Base-by-base conservation (phyloP, 1,140 invertebrate genomes). In the Dendroctonus ponderosae region DNA sequence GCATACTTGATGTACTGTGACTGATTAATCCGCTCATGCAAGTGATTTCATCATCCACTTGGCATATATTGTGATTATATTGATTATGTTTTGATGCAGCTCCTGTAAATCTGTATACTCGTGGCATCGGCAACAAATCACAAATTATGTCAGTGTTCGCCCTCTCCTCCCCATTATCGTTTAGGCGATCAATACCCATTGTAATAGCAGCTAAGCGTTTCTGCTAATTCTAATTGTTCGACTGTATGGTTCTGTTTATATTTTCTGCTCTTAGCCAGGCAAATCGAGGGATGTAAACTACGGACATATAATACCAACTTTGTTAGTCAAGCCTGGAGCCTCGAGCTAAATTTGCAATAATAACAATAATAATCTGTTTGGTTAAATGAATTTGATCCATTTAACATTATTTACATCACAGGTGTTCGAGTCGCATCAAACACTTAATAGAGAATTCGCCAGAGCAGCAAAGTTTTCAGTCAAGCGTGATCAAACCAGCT, bases 61-160 rank as follows among this genome's bases (percentile, higher is more conserved):
- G 53, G 53, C 26, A 56, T 38, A 56, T 56, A 56, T 56, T 41
- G 39, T 4, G 14, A 56, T 56, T 37, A 56, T 56, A 56, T 56
- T 39, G 39, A 56, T 56, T 56, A 41, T 38, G 53, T 56, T 56
- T 39, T 56, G 53, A 56, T 56, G 39, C 53, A 56, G 39, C 53
- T 56, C 11, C 37, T 11, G 11, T 40, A 38, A 41, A 56, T 56
- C 53, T 56, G 53, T 40, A 56, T 41, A 56, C 43, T 56, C 53
- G 8, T 56, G 38, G 53, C 53, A 26, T 56, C 53, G 39, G 53
- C 53, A 56, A 56, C 53, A 56, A 56, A 56, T 56, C 53, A 56
- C 53, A 56, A 56, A 56, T 56, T 56, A 56, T 56, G 53, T 56
- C 53, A 56, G 26, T 56, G 53, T 15, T 56, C 53, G 38, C 53